Evolutionary conservation across 37 sponge, comb jelly and placozoan species (phyloP).

Genomic region (Diacarnus erythraeanus): DNA sequence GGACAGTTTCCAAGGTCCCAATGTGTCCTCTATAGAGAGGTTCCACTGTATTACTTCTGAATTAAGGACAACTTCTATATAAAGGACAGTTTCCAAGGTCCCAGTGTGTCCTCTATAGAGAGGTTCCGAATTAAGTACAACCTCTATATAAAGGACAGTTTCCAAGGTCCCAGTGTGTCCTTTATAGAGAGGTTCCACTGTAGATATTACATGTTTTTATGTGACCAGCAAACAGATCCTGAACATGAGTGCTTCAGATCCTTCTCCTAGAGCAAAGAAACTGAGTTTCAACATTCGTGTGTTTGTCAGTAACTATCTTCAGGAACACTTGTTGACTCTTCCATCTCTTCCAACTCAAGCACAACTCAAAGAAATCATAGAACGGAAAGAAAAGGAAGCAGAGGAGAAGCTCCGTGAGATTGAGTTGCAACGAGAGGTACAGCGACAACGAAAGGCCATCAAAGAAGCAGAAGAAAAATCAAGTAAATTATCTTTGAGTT

Average conservation of each 20-base stretch:
- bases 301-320: conserved; percentile 65
- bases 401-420: conserved; percentile 43
- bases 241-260: conserved; percentile 11
- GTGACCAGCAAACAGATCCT: conserved; percentile 70
- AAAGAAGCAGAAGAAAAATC: background rate
- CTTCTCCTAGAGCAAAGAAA: conserved; percentile 24
- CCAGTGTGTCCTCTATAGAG: too few species aligned
- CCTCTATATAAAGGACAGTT: too few species aligned
- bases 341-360: conserved; percentile 61
- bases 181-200: too few species aligned
- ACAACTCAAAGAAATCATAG: conserved; percentile 47
- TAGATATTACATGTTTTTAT: too few species aligned
- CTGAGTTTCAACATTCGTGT: conserved; percentile 54
- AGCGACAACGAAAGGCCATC: conserved; percentile 14
- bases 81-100: too few species aligned
- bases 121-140: too few species aligned
- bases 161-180: too few species aligned
- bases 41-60: too few species aligned
- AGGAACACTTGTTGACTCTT: conserved; percentile 73
- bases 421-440: conserved; percentile 40
- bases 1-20: too few species aligned
- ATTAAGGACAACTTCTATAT: too few species aligned
- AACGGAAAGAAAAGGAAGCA: conserved; percentile 52
- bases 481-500: background rate
- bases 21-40: too few species aligned